phyloP scores from a whole-genome alignment of 1,140 invertebrate genomes.

The Chironomus striatipennis region DNA sequence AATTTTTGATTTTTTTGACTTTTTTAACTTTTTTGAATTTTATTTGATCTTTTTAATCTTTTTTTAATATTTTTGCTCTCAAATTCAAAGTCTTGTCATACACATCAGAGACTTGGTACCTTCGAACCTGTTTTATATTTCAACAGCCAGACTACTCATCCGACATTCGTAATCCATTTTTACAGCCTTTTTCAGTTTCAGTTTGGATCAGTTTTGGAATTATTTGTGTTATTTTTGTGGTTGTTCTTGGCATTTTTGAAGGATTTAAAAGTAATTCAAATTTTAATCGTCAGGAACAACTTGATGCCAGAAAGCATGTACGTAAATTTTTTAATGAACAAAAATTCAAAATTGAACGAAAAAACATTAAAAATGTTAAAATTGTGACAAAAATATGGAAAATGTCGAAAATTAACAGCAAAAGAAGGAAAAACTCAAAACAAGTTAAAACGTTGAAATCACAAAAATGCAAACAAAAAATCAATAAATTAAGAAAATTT shows the following conservation, averaged over 20 bases:
- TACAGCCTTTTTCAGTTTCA: constrained; percentile 32
- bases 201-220: constrained; percentile 32
- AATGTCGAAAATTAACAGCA: too few species aligned
- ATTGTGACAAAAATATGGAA: neutral
- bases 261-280: neutral
- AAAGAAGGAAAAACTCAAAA: too few species aligned
- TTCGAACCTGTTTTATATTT: neutral
- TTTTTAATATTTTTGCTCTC: too few species aligned
- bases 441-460: neutral
- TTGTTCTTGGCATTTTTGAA: constrained; percentile 27
- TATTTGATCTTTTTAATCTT: too few species aligned
- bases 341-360: too few species aligned
- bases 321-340: neutral
- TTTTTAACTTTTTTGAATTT: too few species aligned
- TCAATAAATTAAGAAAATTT: too few species aligned
- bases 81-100: neutral
- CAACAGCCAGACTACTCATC: neutral
- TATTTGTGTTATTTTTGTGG: constrained; percentile 30
- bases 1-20: too few species aligned
- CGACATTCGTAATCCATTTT: constrained; percentile 27
- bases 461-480: too few species aligned
- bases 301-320: neutral
- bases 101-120: neutral
- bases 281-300: neutral
- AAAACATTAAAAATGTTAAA: too few species aligned